These are phyloP conservation scores for Thymallus thymallus DNA, from an alignment of 2,113 vertebrate species.

Conservation along the genomic window DNA sequence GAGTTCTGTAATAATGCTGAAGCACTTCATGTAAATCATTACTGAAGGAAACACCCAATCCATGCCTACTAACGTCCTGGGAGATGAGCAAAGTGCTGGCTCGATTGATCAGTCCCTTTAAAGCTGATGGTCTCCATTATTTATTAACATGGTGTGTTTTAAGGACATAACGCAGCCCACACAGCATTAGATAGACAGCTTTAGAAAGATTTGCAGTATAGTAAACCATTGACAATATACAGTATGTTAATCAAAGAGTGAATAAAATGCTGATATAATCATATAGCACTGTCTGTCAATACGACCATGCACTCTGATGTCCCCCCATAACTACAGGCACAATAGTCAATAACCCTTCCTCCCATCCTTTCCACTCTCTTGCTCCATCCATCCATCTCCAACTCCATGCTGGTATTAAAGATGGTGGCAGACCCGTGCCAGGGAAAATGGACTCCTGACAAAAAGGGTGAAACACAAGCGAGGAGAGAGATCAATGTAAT, in stretches of 20 bases:
- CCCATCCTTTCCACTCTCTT: not conserved
- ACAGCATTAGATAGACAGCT: conserved; percentile 3
- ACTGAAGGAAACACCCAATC: conserved; percentile 27
- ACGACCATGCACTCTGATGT: conserved; percentile 36
- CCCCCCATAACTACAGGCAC: conserved; percentile 39
- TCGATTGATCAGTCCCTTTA: conserved; percentile 60
- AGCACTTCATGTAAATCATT: conserved; percentile 36
- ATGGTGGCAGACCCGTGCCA: not conserved
- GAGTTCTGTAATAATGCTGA: conserved; percentile 1
- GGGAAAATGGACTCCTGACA: not conserved
- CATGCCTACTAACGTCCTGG: conserved; percentile 37
- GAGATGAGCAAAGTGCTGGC: conserved; percentile 27
- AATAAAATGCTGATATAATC: conserved; percentile 29
- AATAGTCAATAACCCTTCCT: conserved; percentile 39
- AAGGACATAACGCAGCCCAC: conserved; percentile 55
- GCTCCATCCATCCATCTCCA: not conserved
- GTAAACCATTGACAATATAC: conserved; percentile 49
- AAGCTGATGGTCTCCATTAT: conserved; percentile 63
- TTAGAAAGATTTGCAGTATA: conserved; percentile 22
- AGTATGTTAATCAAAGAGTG: too few species aligned
- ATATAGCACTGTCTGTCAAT: conserved; percentile 34
- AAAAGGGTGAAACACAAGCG: not conserved
- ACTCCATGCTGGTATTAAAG: not conserved
- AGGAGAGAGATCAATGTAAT: not conserved
- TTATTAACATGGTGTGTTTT: conserved; percentile 66